A percentile compares a stretch with the other conserved stretches of the same genome.
Conservation (phyloP, 2,888 invertebrate species). For the Dryocosmus kuriphilus region DNA sequence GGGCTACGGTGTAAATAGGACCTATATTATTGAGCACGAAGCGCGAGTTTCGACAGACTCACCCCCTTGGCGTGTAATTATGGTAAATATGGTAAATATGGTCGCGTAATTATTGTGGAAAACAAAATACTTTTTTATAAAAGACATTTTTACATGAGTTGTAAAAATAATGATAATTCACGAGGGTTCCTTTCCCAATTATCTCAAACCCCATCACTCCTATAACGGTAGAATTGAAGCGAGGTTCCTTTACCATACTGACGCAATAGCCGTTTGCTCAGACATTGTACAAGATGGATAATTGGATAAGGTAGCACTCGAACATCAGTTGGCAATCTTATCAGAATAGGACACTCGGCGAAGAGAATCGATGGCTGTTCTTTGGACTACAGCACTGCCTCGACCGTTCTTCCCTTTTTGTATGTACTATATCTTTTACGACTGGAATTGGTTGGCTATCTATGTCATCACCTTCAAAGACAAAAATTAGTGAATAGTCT, state of each 20-base stretch:
- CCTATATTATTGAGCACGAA: too few relatives aligned
- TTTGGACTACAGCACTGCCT: not conserved
- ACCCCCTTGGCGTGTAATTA: too few relatives aligned
- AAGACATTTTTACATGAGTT: not conserved
- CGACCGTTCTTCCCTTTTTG: not conserved
- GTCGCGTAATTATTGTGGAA: too few relatives aligned
- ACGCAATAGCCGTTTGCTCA: not conserved
- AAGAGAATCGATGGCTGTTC: not conserved
- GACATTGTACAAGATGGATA: not conserved
- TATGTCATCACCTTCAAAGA: too few relatives aligned
- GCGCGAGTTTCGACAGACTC: too few relatives aligned
- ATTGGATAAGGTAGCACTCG: not conserved
- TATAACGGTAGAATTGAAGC: not conserved
- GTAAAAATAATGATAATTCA: not conserved
- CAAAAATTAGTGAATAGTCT: too few relatives aligned
- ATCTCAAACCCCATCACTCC: not conserved
- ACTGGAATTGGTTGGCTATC: not conserved
- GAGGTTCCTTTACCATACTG: not conserved
- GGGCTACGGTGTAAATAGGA: too few relatives aligned
- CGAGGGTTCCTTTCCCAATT: not conserved
- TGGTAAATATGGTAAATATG: too few relatives aligned
- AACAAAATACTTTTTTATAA: not conserved
- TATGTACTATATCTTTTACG: not conserved
- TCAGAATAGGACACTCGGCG: not conserved
- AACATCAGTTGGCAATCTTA: slow-evolving; percentile 3